Percentiles rank a stretch among this genome's conserved stretches.
Evolutionary conservation across 2,113 vertebrate species (phyloP).

Genomic region (Erythrocebus patas): DNA sequence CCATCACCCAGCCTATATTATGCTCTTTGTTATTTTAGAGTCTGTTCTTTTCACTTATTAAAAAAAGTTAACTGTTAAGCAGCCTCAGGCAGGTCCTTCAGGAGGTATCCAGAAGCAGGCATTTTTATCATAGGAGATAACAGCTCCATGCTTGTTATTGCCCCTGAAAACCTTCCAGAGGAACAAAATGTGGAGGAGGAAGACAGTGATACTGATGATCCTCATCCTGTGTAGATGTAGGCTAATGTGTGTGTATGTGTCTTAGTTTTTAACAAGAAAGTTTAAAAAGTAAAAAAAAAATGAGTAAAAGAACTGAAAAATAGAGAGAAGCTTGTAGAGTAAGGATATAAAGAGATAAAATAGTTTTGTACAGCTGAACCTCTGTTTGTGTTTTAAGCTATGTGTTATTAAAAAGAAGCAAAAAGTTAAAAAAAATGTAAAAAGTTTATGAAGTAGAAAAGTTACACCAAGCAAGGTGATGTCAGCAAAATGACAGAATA

Average conservation of each 20-base stretch:
- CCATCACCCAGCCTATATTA: not conserved
- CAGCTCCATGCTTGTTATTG: not conserved
- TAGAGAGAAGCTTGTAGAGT: not conserved
- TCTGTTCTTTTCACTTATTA: not conserved
- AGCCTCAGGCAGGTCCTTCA: not conserved
- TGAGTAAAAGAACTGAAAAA: not conserved
- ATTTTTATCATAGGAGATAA: not conserved
- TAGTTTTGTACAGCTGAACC: not conserved
- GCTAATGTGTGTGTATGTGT: not conserved
- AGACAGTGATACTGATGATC: not conserved
- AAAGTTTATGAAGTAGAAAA: not conserved
- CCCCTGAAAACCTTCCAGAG: not conserved
- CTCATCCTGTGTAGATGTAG: not conserved
- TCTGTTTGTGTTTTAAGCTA: not conserved
- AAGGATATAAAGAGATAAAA: not conserved
- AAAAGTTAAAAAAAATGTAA: not conserved
- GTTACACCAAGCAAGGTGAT: not conserved
- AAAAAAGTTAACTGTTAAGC: not conserved
- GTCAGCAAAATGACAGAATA: not conserved
- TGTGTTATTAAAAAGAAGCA: not conserved
- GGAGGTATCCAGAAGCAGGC: not conserved
- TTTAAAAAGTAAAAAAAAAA: not conserved
- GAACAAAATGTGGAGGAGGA: not conserved
- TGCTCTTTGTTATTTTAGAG: not conserved
- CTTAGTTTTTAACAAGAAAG: not conserved